These are phyloP conservation scores for Heliconius himera DNA, from an alignment of 1,140 invertebrate genomes.

Conservation along the genomic window DNA sequence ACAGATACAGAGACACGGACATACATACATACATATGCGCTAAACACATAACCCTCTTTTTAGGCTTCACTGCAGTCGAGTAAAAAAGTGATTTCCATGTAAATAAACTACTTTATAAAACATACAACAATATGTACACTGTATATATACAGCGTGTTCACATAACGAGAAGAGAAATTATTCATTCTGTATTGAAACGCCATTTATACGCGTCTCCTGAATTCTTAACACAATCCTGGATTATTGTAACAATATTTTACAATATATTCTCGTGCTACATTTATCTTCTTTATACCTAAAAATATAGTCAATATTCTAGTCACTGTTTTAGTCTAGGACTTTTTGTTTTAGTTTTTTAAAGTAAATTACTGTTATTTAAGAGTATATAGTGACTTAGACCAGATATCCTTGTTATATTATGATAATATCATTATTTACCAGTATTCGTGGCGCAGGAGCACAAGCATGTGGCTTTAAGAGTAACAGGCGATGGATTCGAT, in stretches of 20 bases:
- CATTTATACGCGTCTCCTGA: constrained; percentile 25
- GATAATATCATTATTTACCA: too few species aligned
- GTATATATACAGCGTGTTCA: background rate
- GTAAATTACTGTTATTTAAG: background rate
- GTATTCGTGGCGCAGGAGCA: too few species aligned
- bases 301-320: background rate
- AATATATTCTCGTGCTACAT: background rate
- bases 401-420: too few species aligned
- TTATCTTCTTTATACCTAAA: constrained; percentile 4
- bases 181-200: constrained; percentile 24
- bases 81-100: background rate
- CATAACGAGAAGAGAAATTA: background rate
- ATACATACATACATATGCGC: too few species aligned
- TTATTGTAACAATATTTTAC: constrained; percentile 27
- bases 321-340: background rate
- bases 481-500: too few species aligned
- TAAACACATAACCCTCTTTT: too few species aligned
- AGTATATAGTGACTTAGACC: too few species aligned
- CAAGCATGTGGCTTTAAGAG: too few species aligned
- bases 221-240: constrained; percentile 23
- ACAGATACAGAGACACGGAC: too few species aligned
- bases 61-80: too few species aligned
- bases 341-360: background rate
- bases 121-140: background rate
- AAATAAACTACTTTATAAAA: background rate